phyloP scores from a whole-genome alignment of 1,140 invertebrate species.

The Hyphantria cunea region DNA sequence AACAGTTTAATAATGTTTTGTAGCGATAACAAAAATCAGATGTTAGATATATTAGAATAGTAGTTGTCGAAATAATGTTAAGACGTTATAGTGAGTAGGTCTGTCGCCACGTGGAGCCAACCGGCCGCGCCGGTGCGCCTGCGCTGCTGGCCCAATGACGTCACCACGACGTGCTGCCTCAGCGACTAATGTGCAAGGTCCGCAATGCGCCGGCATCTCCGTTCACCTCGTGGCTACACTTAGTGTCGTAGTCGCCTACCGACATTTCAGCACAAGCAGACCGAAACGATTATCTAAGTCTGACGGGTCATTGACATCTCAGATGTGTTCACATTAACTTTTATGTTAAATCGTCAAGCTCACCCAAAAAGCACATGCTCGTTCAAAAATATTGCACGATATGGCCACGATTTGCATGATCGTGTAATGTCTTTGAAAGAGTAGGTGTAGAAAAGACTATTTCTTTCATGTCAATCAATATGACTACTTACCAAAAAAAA shows the following conservation, averaged over 20 bases:
- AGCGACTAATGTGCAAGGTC: slow-evolving; percentile 33
- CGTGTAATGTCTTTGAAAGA: neutral
- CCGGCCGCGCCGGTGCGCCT: slow-evolving; percentile 38
- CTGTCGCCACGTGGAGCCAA: slow-evolving; percentile 61
- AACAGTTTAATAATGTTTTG: too few relatives aligned
- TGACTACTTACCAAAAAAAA: neutral
- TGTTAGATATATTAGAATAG: too few relatives aligned
- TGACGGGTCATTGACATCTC: slow-evolving; percentile 65
- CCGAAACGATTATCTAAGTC: slow-evolving; percentile 56
- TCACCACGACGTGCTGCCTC: slow-evolving; percentile 45
- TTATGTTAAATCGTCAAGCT: slow-evolving; percentile 32
- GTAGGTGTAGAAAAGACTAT: too few relatives aligned
- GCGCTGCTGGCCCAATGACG: slow-evolving; percentile 54
- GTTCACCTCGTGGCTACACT: slow-evolving; percentile 54
- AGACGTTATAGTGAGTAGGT: neutral
- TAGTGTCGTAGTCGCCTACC: slow-evolving; percentile 74
- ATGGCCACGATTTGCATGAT: neutral
- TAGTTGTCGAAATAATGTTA: too few relatives aligned
- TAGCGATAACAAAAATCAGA: too few relatives aligned
- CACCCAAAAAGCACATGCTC: slow-evolving; percentile 22
- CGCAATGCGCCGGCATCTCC: slow-evolving; percentile 3
- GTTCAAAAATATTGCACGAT: slow-evolving; percentile 12
- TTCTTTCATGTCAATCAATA: too few relatives aligned
- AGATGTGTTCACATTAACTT: slow-evolving; percentile 37
- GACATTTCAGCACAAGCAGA: slow-evolving; percentile 69